These are phyloP conservation scores for Chunga burmeisteri DNA, from an alignment of 2,113 vertebrate species.

Conservation along the genomic window DNA sequence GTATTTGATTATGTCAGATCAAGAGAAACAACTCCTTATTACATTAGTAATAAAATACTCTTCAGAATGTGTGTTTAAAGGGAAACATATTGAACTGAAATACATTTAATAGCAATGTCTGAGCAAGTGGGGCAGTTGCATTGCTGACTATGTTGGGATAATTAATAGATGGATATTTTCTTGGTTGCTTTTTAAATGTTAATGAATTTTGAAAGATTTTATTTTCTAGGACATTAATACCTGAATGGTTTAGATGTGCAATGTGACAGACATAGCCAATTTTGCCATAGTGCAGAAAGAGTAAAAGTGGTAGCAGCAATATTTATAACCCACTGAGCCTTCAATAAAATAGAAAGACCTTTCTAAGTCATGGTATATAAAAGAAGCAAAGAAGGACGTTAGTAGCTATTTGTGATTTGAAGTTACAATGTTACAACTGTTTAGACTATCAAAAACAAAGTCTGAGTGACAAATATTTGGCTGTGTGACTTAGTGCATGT, in stretches of 20 bases:
- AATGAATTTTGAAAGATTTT: neutral
- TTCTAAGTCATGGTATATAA: neutral
- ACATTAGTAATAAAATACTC: neutral
- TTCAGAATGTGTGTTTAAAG: neutral
- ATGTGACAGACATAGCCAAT: neutral
- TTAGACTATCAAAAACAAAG: neutral
- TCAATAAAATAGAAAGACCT: neutral
- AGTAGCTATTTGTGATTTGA: neutral
- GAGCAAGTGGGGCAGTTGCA: neutral
- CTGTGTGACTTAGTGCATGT: neutral
- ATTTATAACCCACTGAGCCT: neutral
- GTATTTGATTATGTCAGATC: neutral
- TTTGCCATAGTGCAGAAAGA: neutral
- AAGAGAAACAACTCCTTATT: neutral
- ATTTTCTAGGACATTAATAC: neutral
- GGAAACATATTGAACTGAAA: neutral
- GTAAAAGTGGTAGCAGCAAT: neutral
- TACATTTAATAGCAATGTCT: neutral
- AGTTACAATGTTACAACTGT: neutral
- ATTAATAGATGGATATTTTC: neutral
- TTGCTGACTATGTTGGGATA: neutral
- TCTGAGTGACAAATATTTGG: neutral
- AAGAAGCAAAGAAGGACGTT: neutral
- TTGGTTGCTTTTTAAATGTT: neutral
- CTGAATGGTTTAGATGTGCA: neutral